These are phyloP conservation scores for Mugil cephalus DNA, from an alignment of 2,113 vertebrate species.

Conservation along the genomic window DNA sequence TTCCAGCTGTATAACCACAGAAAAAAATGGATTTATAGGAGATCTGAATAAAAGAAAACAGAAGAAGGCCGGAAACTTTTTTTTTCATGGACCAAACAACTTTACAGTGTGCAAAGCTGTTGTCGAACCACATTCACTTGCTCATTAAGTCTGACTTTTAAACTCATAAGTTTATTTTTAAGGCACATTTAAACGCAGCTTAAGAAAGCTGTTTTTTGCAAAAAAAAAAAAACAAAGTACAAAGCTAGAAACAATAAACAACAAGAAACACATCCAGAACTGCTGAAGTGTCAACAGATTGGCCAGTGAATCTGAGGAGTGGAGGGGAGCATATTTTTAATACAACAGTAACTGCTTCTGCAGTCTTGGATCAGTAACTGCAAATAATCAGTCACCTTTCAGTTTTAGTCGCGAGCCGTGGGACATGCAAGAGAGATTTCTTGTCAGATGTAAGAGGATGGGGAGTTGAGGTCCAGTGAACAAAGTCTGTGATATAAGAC, in stretches of 20 bases:
- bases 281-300: no score
- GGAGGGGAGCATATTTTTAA: no score
- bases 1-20: conserved; percentile 33
- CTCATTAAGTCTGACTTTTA: conserved; percentile 7
- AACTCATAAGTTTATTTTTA: not conserved
- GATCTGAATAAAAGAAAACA: conserved; percentile 39
- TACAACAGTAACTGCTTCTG: not conserved
- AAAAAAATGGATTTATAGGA: conserved; percentile 50
- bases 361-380: not conserved
- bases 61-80: conserved; percentile 26
- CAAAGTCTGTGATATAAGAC: not conserved
- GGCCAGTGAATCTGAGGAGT: no score
- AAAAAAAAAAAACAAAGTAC: no score
- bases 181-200: no score
- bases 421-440: conserved; percentile 2
- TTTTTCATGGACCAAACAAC: conserved; percentile 20
- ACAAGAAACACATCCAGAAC: no score
- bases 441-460: not conserved
- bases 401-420: not conserved
- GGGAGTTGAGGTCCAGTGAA: not conserved
- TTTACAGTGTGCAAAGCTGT: conserved; percentile 16
- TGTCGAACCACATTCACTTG: conserved; percentile 1
- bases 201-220: no score
- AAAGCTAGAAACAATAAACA: no score
- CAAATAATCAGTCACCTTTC: not conserved